Base-by-base conservation (phyloP, 2,113 vertebrate species). In the Poecile atricapillus region DNA sequence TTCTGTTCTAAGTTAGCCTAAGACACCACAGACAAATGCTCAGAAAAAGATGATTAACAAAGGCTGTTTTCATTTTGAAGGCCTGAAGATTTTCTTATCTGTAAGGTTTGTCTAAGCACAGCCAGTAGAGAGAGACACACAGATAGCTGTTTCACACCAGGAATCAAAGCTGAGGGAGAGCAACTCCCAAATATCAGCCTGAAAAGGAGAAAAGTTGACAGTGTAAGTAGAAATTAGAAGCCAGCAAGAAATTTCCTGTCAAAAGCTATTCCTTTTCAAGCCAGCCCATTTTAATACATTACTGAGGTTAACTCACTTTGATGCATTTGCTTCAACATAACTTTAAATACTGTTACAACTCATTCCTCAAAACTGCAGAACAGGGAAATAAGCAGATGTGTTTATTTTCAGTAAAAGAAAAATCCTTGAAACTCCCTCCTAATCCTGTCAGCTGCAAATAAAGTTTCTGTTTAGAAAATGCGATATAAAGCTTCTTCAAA, bases 41-140 rank as follows among this genome's bases (percentile, higher is more conserved):
- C 27, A 71, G 65, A 22, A 91, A 76, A 83, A 69, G 10, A n/a
- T 56, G 8, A 59, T 71, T 69, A 90, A 97, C 81, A 98, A 94
- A 96, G 50, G 11, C 50, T 91, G 52, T 58, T 96, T 97, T 97
- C 83, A 95, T 59, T 73, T 35, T 41, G 56, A 59, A 83, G 25
- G 59, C 65, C 60, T 64, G 22, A 83, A 70, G 31, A 59, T 46
- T 88, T 89, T 82, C 53, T 94, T 65, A 89, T 86, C 75, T 91
- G 80, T 80, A 59, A 76, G 49, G 47, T 83, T 81, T 83, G 35
- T 15, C 17, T 58, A 78, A 89, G 78, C 79, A 68, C 15, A 93
- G 62, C 27, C 68, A 79, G 31, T 4, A 49, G 6, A 56, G 41
- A 56, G 27, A 68, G 39, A 7, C 10, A 47, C 20, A 63, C 15